Evolutionary conservation across 2,113 vertebrate genomes (phyloP).

Genomic region (Clarias gariepinus): DNA sequence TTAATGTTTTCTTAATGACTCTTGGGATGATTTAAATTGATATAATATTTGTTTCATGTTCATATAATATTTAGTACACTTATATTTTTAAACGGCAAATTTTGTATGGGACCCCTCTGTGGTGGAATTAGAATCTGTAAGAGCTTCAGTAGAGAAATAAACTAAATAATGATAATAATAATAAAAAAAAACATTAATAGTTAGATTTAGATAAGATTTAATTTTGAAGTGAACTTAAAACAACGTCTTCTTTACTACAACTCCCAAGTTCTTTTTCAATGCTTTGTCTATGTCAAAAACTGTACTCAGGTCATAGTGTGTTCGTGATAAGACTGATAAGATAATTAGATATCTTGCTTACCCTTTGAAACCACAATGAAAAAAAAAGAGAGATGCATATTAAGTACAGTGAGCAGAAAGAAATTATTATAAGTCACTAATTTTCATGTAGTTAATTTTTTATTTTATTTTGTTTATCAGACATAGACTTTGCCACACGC

Average conservation of each 20-base stretch:
- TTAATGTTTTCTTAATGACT: neutral
- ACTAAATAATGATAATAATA: neutral
- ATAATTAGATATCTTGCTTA: neutral
- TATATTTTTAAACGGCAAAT: neutral
- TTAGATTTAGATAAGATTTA: neutral
- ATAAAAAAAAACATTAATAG: neutral
- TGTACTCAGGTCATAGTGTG: neutral
- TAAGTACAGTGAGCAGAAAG: neutral
- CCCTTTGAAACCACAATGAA: neutral
- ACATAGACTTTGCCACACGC: conserved; percentile 93
- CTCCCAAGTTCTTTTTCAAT: neutral
- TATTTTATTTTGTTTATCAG: conserved; percentile 64
- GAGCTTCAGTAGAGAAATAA: neutral
- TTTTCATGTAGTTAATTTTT: neutral
- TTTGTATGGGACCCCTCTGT: neutral
- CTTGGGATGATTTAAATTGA: neutral
- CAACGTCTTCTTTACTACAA: neutral
- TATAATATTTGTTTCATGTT: neutral
- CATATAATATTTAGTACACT: neutral
- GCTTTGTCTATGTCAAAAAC: neutral
- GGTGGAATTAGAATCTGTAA: neutral
- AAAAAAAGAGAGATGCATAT: neutral
- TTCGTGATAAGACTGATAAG: conserved; percentile 10
- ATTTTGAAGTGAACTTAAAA: neutral
- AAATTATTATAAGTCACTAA: neutral